These are phyloP conservation scores for Melinopterus prodromus DNA, from an alignment of 2,888 invertebrate species.

Conservation along the genomic window DNA sequence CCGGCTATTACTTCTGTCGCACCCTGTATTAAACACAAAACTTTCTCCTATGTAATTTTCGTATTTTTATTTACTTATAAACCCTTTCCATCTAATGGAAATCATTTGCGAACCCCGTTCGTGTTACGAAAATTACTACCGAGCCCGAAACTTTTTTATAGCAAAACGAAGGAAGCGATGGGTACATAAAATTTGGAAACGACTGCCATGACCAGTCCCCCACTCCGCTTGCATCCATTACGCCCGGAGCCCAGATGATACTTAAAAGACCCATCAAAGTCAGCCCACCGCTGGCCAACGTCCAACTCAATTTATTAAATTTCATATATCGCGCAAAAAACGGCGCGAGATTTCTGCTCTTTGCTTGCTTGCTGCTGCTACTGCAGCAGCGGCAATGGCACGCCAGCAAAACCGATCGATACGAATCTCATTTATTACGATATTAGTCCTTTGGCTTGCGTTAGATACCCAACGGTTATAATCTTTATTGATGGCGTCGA, in stretches of 20 bases:
- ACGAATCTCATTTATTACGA: neutral
- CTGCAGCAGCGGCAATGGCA: slow-evolving; percentile 12
- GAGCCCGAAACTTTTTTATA: no score
- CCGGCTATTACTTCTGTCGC: no score
- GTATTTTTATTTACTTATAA: no score
- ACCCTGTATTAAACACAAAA: no score
- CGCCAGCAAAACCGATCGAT: neutral
- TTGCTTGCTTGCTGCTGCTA: slow-evolving; percentile 5
- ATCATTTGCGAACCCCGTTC: no score
- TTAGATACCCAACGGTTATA: neutral
- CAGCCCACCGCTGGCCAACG: neutral
- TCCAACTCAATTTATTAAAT: slow-evolving; percentile 4
- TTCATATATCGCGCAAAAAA: neutral
- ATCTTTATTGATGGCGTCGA: neutral
- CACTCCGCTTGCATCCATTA: neutral
- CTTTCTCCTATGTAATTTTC: no score
- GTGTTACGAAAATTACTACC: no score
- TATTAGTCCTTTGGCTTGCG: neutral
- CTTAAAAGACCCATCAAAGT: neutral
- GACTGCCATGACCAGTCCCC: neutral
- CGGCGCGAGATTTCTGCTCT: neutral
- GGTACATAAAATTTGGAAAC: neutral
- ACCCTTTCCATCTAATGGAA: no score
- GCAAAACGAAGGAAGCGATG: no score
- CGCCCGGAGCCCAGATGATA: neutral